phyloP scores from a whole-genome alignment of 2,797 vertebrate genomes.

The Gallinago stenura region DNA sequence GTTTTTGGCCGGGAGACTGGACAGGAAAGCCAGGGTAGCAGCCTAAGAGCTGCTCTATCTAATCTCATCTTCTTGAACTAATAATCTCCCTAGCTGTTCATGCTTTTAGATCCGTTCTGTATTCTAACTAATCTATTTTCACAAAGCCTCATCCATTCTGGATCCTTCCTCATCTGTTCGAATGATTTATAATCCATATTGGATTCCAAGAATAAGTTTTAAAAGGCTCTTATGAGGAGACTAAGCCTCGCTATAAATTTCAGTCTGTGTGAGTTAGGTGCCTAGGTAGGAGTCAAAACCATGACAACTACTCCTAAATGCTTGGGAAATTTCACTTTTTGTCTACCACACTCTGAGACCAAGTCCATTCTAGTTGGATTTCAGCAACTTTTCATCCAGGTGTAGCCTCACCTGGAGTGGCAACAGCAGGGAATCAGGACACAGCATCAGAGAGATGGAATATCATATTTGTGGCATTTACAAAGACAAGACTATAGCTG shows the following conservation, averaged over 20 bases:
- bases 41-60: constrained; percentile 23
- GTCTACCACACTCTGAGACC: neutral
- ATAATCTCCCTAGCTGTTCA: constrained; percentile 10
- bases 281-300: neutral
- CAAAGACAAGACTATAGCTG: neutral
- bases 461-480: neutral
- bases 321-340: neutral
- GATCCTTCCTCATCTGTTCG: constrained; percentile 30
- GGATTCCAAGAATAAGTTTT: neutral
- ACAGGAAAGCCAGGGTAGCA: neutral
- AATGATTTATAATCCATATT: constrained; percentile 24
- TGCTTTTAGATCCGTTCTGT: neutral
- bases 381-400: neutral
- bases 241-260: neutral
- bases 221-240: neutral
- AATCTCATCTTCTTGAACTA: constrained; percentile 34
- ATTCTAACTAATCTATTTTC: constrained; percentile 13
- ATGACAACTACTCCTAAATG: neutral
- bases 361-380: neutral
- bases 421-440: neutral
- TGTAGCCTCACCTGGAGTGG: neutral
- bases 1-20: neutral
- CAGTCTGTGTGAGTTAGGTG: neutral
- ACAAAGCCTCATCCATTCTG: neutral
- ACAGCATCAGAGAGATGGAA: neutral